A percentile compares a stretch with the other conserved stretches of the same genome.
These are phyloP conservation scores for Campoletis sonorensis DNA, from an alignment of 1,140 invertebrate species.

Conservation along the genomic window DNA sequence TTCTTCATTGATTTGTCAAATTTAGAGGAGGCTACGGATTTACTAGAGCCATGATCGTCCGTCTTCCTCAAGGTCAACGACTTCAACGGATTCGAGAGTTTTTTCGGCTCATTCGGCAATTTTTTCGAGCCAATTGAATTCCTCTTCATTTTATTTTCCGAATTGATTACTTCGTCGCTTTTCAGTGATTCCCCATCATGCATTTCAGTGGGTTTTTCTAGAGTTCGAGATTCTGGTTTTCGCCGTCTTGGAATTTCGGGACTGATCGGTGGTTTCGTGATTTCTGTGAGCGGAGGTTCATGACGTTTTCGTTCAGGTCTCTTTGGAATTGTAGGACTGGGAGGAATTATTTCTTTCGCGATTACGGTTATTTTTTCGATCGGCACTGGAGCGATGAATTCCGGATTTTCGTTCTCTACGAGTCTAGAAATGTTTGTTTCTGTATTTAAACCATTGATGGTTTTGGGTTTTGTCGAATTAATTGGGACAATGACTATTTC, in stretches of 20 bases:
- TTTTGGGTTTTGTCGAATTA: no score
- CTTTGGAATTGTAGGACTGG: conserved; percentile 52
- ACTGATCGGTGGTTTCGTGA: conserved; percentile 18
- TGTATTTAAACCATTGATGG: no score
- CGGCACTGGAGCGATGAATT: background rate
- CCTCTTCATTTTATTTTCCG: background rate
- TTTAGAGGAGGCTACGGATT: conserved; percentile 55
- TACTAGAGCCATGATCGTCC: conserved; percentile 56
- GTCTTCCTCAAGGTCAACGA: conserved; percentile 47
- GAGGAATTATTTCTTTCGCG: conserved; percentile 52
- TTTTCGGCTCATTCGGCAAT: conserved; percentile 37
- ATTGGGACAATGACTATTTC: no score
- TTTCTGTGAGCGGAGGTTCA: conserved; percentile 40
- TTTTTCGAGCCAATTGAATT: conserved; percentile 9
- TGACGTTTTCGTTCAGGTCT: conserved; percentile 56
- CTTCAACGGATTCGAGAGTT: conserved; percentile 34
- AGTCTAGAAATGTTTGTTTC: background rate
- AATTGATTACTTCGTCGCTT: background rate
- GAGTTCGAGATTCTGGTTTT: conserved; percentile 34
- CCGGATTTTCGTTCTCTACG: background rate
- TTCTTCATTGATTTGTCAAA: conserved; percentile 55
- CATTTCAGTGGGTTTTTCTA: background rate
- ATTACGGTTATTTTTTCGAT: conserved; percentile 56
- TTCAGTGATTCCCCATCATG: background rate
- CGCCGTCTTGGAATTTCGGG: conserved; percentile 51